phyloP scores from a whole-genome alignment of 2,888 invertebrate genomes.

The Drosophila barbarae region DNA sequence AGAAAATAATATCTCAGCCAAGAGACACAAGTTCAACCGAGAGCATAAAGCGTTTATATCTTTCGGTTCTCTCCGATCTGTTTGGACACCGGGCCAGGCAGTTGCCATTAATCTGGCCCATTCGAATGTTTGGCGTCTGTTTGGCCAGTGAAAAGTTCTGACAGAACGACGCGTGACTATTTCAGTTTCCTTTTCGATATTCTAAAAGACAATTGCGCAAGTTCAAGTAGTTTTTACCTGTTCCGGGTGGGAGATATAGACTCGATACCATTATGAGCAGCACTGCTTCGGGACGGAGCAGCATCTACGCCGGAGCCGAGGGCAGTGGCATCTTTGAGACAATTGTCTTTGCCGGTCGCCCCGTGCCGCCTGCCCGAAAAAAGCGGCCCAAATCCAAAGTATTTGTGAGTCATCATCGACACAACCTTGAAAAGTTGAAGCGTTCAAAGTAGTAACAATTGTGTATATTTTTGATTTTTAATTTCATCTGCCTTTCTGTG shows the following conservation, averaged over 20 bases:
- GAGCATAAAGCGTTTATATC: slow-evolving; percentile 27
- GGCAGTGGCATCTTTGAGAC: slow-evolving; percentile 61
- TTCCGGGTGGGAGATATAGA: slow-evolving; percentile 9
- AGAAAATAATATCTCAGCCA: slow-evolving; percentile 3
- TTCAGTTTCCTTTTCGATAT: slow-evolving; percentile 8
- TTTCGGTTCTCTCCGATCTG: slow-evolving; percentile 46
- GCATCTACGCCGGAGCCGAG: slow-evolving; percentile 57
- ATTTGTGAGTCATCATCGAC: slow-evolving; percentile 64
- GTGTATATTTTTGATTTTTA: slow-evolving; percentile 17
- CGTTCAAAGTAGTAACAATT: slow-evolving; percentile 44
- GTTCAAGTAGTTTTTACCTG: slow-evolving; percentile 25
- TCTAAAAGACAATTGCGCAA: slow-evolving; percentile 55
- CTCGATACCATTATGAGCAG: slow-evolving; percentile 60
- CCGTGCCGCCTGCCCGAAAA: slow-evolving; percentile 77
- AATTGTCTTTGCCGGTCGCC: slow-evolving; percentile 69
- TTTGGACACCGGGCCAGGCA: slow-evolving; percentile 35
- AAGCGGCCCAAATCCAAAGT: slow-evolving; percentile 76
- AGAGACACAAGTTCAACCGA: slow-evolving; percentile 27
- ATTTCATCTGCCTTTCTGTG: slow-evolving; percentile 18
- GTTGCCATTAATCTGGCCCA: slow-evolving; percentile 35
- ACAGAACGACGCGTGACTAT: slow-evolving; percentile 36
- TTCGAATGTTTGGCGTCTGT: slow-evolving; percentile 63
- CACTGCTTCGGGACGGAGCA: slow-evolving; percentile 76
- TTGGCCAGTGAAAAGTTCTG: slow-evolving; percentile 59
- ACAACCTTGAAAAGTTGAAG: slow-evolving; percentile 45